These are phyloP conservation scores for Ditylenchus dipsaci DNA, from an alignment of 1,140 invertebrate species.

Conservation along the genomic window DNA sequence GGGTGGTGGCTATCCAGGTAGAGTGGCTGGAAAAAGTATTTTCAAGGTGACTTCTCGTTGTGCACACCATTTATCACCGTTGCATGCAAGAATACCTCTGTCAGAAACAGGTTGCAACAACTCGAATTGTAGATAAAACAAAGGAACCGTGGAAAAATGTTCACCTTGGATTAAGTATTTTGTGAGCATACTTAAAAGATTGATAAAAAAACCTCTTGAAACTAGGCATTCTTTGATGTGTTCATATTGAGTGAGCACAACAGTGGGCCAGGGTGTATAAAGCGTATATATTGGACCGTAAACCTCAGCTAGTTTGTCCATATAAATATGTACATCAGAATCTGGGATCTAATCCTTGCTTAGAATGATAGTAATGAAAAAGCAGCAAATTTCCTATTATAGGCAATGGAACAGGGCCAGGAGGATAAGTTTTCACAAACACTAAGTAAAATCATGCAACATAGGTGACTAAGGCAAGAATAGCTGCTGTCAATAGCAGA, in stretches of 20 bases:
- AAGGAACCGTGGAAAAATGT: not conserved
- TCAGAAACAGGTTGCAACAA: not conserved
- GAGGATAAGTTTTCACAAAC: not conserved
- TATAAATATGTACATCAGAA: not conserved
- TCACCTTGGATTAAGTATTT: not conserved
- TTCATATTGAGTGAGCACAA: not conserved
- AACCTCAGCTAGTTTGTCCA: not conserved
- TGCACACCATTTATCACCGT: not conserved
- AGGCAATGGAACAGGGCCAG: not conserved
- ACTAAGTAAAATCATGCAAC: not conserved
- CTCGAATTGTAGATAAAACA: not conserved
- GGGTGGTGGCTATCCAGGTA: too few species aligned
- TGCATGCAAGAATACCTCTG: not conserved
- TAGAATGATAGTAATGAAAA: not conserved
- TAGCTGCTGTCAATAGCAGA: not conserved
- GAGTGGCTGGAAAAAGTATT: too few species aligned
- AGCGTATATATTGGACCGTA: not conserved
- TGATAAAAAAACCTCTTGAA: not conserved
- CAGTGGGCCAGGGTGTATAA: not conserved
- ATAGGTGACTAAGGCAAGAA: not conserved
- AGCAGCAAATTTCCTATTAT: not conserved
- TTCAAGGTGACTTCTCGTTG: not conserved
- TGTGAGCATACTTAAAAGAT: not conserved
- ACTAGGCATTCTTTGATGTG: not conserved
- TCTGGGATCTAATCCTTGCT: not conserved